Evolutionary conservation across 2,888 invertebrate genomes (phyloP).

Genomic region (Lepetodrilus schrolli): DNA sequence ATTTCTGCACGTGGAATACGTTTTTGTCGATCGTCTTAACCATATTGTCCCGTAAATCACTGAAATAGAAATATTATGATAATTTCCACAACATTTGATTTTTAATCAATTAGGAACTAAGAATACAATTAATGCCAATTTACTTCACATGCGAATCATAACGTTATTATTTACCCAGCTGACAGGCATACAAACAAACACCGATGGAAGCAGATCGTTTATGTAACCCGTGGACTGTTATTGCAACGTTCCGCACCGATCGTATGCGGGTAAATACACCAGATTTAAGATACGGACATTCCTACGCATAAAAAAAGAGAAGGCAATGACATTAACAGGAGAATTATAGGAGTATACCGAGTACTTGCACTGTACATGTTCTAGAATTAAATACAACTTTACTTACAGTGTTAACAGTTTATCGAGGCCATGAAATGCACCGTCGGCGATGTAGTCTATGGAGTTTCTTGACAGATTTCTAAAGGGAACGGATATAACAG

Average conservation of each 20-base stretch:
- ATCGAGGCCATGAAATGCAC: conserved; percentile 67
- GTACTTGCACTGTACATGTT: too few relatives aligned
- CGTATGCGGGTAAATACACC: too few relatives aligned
- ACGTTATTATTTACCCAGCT: too few relatives aligned
- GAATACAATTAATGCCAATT: too few relatives aligned
- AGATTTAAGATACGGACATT: too few relatives aligned
- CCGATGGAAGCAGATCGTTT: too few relatives aligned
- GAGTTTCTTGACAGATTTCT: conserved; percentile 68
- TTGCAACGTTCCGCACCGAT: too few relatives aligned
- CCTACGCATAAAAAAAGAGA: too few relatives aligned
- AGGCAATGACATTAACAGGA: background rate
- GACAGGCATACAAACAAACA: too few relatives aligned
- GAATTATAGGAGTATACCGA: background rate
- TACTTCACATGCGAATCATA: too few relatives aligned
- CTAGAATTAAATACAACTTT: background rate
- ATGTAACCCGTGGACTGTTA: too few relatives aligned
- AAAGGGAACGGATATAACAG: too few relatives aligned
- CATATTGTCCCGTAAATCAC: conserved; percentile 65
- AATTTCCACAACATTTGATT: conserved; percentile 23
- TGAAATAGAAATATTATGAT: conserved; percentile 43
- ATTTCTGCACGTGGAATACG: conserved; percentile 62
- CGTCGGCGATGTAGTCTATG: conserved; percentile 58
- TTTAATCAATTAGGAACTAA: background rate
- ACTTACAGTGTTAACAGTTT: conserved; percentile 58
- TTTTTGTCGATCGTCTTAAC: conserved; percentile 61